Conservation (phyloP, 2,888 invertebrate species). For the Callyntrura guangdongensis region DNA sequence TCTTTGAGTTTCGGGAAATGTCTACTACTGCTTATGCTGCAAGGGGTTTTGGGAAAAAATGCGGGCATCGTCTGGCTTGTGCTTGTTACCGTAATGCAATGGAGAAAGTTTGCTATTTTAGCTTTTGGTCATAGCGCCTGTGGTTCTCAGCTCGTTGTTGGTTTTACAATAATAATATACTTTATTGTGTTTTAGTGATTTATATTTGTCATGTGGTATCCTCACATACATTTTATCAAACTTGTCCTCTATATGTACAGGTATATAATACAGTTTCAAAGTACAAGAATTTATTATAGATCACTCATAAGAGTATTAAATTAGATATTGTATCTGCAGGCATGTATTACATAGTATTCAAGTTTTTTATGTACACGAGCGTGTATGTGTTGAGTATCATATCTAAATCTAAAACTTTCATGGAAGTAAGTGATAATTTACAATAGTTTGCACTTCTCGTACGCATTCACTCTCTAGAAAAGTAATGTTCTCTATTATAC, state of each 20-base stretch:
- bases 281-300: constrained; percentile 59
- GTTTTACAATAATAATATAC: constrained; percentile 62
- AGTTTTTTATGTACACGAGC: constrained; percentile 6
- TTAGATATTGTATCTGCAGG: constrained; percentile 14
- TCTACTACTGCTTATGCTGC: no score
- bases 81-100: constrained; percentile 31
- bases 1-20: not conserved
- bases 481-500: not conserved
- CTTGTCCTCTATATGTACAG: constrained; percentile 9
- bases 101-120: constrained; percentile 46
- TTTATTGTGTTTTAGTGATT: constrained; percentile 73
- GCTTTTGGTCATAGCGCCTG: constrained; percentile 13
- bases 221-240: constrained; percentile 57
- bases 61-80: constrained; percentile 20
- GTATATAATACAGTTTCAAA: constrained; percentile 37
- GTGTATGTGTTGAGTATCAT: not conserved
- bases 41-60: constrained; percentile 17
- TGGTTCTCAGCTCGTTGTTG: constrained; percentile 34
- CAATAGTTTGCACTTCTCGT: constrained; percentile 11
- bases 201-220: constrained; percentile 69
- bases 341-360: constrained; percentile 12
- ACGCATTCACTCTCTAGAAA: not conserved
- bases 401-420: not conserved
- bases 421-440: constrained; percentile 49
- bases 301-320: constrained; percentile 33